Percentiles rank a stretch among this genome's conserved stretches.
These are phyloP conservation scores for Glaucopsyche alexis DNA, from an alignment of 2,888 invertebrate species.

Conservation along the genomic window DNA sequence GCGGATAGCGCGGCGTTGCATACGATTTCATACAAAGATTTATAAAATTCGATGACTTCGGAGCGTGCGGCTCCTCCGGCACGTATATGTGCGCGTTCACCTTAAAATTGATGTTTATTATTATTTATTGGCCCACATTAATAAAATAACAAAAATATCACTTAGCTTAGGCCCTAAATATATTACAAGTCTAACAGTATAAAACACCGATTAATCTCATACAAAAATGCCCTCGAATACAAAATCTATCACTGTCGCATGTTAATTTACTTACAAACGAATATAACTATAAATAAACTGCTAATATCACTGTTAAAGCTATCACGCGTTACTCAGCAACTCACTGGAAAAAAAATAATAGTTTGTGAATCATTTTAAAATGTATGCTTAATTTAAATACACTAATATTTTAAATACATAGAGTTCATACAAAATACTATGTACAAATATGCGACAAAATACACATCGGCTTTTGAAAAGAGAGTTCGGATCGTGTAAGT, in stretches of 20 bases:
- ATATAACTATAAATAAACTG: conserved; percentile 37
- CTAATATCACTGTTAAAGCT: conserved; percentile 65
- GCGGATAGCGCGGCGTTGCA: too few relatives aligned
- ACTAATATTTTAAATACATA: too few relatives aligned
- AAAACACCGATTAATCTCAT: conserved; percentile 21
- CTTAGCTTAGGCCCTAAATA: conserved; percentile 11
- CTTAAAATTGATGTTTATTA: background rate
- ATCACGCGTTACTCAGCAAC: conserved; percentile 73
- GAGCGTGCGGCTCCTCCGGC: too few relatives aligned
- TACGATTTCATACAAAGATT: too few relatives aligned
- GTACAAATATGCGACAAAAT: too few relatives aligned
- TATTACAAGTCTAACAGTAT: conserved; percentile 14
- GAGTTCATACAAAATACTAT: too few relatives aligned
- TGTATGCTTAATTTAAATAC: too few relatives aligned
- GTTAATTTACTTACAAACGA: conserved; percentile 30
- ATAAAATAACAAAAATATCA: conserved; percentile 2
- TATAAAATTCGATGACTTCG: too few relatives aligned
- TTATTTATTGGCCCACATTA: background rate
- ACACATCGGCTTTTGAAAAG: too few relatives aligned
- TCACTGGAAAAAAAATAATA: conserved; percentile 58
- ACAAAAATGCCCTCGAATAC: conserved; percentile 29
- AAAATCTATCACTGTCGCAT: conserved; percentile 28
- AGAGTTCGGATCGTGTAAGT: too few relatives aligned
- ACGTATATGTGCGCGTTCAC: too few relatives aligned
- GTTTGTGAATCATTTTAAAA: background rate